A percentile compares a stretch with the other conserved stretches of the same genome.
Evolutionary conservation across 2,113 vertebrate species (phyloP).

Genomic region (Python bivittatus): DNA sequence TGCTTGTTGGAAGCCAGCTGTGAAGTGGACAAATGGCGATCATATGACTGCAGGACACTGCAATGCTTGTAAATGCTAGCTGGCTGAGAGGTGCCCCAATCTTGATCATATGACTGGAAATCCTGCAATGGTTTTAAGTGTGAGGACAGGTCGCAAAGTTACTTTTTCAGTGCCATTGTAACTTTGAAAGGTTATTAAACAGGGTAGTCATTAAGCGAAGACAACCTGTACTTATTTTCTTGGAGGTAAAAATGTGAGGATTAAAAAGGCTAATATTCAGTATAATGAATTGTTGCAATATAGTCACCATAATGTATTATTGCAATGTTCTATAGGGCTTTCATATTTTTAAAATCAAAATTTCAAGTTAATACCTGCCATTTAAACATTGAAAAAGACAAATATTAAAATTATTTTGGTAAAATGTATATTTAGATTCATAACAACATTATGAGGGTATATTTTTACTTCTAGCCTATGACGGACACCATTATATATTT

Average conservation of each 20-base stretch:
- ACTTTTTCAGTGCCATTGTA: background rate
- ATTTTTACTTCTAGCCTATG: background rate
- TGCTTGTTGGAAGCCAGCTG: background rate
- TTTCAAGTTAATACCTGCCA: background rate
- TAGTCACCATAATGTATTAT: background rate
- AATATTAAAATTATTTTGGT: constrained; percentile 27
- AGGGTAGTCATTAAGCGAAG: background rate
- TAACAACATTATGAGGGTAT: constrained; percentile 10
- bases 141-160: background rate
- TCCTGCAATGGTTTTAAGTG: background rate
- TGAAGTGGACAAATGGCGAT: background rate
- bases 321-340: background rate
- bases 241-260: background rate
- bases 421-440: constrained; percentile 35
- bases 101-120: background rate
- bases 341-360: background rate
- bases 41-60: background rate
- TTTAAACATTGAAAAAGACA: constrained; percentile 17
- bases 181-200: background rate
- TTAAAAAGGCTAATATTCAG: constrained; percentile 5
- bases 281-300: background rate
- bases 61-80: background rate
- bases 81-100: background rate
- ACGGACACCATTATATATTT: background rate
- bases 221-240: background rate